Evolutionary conservation across 1,140 invertebrate species (phyloP).

Genomic region (Drosophila rufa): DNA sequence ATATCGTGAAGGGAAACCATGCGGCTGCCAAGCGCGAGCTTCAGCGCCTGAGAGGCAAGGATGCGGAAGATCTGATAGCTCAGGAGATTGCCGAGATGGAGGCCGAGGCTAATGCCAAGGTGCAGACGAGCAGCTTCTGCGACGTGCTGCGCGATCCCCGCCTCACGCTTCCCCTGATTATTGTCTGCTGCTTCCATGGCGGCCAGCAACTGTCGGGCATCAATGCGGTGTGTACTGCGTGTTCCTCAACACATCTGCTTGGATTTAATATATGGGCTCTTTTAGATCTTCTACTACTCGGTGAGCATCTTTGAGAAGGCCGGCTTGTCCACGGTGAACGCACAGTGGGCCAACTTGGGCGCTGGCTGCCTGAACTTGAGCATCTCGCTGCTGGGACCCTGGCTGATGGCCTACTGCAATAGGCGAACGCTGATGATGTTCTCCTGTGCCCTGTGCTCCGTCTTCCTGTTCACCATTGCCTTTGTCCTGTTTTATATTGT

Average conservation of each 20-base stretch:
- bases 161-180: conserved; percentile 89
- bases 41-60: conserved; percentile 62
- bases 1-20: conserved; percentile 88
- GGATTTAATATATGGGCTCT: background rate
- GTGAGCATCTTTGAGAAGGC: conserved; percentile 89
- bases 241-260: background rate
- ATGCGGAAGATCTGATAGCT: conserved; percentile 78
- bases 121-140: conserved; percentile 86
- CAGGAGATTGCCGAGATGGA: conserved; percentile 86
- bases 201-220: conserved; percentile 95
- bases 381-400: conserved; percentile 88
- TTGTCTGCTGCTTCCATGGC: conserved; percentile 91
- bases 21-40: conserved; percentile 86
- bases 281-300: conserved; percentile 92
- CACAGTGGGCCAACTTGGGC: conserved; percentile 89
- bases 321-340: conserved; percentile 86
- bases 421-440: conserved; percentile 87
- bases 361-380: conserved; percentile 89
- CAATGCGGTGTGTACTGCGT: conserved; percentile 89
- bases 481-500: conserved; percentile 87
- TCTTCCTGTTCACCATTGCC: conserved; percentile 87
- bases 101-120: conserved; percentile 74
- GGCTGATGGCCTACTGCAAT: conserved; percentile 86
- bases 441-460: conserved; percentile 86
- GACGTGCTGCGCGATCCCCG: conserved; percentile 86